phyloP scores from a whole-genome alignment of 2,888 invertebrate species.

The Bugula neritina region DNA sequence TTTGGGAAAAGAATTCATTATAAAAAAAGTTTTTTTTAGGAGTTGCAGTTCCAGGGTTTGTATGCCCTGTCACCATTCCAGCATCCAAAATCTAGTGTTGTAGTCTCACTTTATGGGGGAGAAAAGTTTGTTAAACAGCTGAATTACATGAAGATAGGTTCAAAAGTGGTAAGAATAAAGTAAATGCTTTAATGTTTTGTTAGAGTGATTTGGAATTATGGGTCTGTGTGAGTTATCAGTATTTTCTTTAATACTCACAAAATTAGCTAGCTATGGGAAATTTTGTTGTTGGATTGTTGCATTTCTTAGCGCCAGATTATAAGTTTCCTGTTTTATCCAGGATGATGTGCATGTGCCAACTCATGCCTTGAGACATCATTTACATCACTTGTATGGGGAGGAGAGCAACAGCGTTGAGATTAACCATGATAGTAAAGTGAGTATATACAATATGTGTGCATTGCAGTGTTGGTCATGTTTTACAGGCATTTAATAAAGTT shows the following conservation, averaged over 20 bases:
- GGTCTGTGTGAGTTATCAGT: no score
- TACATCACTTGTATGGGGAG: background rate
- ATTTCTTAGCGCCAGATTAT: no score
- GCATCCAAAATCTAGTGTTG: background rate
- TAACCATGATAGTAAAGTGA: constrained; percentile 3
- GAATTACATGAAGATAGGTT: background rate
- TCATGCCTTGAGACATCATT: background rate
- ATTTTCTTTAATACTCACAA: no score
- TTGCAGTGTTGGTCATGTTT: no score
- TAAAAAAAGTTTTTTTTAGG: no score
- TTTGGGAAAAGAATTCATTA: no score
- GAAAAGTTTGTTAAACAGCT: background rate
- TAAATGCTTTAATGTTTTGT: no score
- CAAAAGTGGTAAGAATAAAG: background rate
- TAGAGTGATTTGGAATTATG: no score
- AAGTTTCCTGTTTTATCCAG: background rate
- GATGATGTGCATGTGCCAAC: background rate
- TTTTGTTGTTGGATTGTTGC: no score
- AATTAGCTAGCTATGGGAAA: no score
- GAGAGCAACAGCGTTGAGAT: background rate
- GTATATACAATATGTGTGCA: no score
- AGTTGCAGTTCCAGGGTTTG: background rate
- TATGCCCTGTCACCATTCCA: constrained; percentile 10
- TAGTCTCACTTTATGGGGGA: background rate
- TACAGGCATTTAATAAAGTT: no score